A percentile compares a stretch with the other conserved stretches of the same genome.
Evolutionary conservation across 2,113 vertebrate genomes (phyloP).

Genomic region (Crotophaga sulcirostris): DNA sequence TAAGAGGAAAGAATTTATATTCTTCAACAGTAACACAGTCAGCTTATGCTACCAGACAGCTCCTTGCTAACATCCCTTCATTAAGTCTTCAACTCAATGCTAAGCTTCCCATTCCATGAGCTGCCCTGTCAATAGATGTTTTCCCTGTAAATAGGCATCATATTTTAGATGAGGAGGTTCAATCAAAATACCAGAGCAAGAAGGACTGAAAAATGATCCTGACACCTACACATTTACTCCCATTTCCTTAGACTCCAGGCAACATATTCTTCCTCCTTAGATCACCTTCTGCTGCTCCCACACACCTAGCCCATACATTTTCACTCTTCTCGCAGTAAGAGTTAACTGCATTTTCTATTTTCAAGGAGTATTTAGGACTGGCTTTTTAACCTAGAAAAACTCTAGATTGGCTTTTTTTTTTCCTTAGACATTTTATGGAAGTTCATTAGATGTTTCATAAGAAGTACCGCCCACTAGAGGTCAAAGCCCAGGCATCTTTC

Average conservation of each 20-base stretch:
- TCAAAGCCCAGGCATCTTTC: background rate
- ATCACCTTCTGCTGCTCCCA: background rate
- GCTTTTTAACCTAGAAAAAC: background rate
- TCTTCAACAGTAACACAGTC: background rate
- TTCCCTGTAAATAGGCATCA: background rate
- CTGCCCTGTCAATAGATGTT: background rate
- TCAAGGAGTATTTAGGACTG: background rate
- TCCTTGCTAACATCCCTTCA: conserved; percentile 18
- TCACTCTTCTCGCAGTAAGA: background rate
- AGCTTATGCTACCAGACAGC: conserved; percentile 4
- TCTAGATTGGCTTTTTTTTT: background rate
- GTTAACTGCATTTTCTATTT: background rate
- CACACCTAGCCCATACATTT: background rate
- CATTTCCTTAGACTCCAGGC: background rate
- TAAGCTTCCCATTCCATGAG: background rate
- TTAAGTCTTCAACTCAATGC: background rate
- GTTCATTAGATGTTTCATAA: background rate
- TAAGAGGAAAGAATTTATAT: background rate
- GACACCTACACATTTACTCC: background rate
- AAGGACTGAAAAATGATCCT: background rate
- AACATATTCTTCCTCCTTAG: background rate
- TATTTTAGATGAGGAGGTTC: background rate
- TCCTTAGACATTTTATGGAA: background rate
- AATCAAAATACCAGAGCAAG: background rate
- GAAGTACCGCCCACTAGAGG: background rate